Percentiles rank a stretch among this genome's conserved stretches.
Conservation (phyloP, 2,113 vertebrate genomes). For the Charina bottae region DNA sequence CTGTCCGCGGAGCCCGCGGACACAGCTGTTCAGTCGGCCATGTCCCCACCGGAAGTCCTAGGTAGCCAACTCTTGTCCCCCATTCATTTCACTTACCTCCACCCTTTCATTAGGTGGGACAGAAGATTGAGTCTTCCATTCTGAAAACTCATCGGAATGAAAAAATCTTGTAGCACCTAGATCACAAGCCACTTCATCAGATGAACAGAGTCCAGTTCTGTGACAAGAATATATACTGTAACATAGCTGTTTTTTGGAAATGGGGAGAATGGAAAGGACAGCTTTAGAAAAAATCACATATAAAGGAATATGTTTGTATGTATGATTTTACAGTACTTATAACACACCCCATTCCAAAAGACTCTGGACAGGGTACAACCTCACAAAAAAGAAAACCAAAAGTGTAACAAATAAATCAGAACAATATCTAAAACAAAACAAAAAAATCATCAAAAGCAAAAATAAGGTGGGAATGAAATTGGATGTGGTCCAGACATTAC, state of each 20-base stretch:
- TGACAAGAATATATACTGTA: background rate
- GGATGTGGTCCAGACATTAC: background rate
- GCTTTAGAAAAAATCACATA: background rate
- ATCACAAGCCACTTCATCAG: background rate
- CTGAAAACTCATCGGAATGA: background rate
- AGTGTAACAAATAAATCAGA: background rate
- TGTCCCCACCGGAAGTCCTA: no score
- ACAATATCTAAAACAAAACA: background rate
- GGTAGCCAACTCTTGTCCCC: background rate
- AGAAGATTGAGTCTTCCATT: background rate
- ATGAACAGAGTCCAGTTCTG: background rate
- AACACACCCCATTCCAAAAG: background rate
- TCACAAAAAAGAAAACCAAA: background rate
- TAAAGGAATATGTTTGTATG: background rate
- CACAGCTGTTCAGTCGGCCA: no score
- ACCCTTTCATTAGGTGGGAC: background rate
- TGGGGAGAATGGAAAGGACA: background rate
- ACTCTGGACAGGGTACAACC: background rate
- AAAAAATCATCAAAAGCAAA: background rate
- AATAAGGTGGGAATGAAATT: background rate
- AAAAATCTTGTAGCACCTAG: background rate
- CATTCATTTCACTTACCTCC: background rate
- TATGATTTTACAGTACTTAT: background rate
- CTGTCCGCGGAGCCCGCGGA: no score
- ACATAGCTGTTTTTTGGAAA: background rate